These are phyloP conservation scores for Capromys pilorides DNA, from an alignment of 2,797 vertebrate genomes.

Conservation along the genomic window DNA sequence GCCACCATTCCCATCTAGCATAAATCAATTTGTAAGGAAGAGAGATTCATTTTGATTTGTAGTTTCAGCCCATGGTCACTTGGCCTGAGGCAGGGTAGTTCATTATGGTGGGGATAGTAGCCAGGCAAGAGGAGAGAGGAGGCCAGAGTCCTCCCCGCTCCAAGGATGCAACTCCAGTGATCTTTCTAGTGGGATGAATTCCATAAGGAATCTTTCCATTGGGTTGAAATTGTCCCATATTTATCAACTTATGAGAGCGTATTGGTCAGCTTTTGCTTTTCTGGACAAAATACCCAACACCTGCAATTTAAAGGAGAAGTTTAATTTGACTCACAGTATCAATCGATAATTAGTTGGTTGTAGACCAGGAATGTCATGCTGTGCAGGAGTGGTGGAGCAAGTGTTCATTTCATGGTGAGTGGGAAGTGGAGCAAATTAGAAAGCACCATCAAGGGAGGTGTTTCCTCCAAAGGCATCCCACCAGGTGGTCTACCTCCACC, in stretches of 20 bases:
- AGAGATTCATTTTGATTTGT: neutral
- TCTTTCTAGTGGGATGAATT: neutral
- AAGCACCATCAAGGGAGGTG: neutral
- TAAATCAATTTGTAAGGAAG: neutral
- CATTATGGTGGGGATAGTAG: neutral
- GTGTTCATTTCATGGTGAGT: neutral
- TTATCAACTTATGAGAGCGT: constrained; percentile 21
- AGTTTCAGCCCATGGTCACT: neutral
- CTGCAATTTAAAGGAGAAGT: neutral
- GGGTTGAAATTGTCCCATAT: constrained; percentile 1
- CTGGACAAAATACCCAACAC: neutral
- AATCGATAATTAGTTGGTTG: neutral
- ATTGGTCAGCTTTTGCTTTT: neutral
- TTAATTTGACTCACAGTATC: neutral
- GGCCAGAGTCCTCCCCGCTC: too few relatives aligned
- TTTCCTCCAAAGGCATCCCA: neutral
- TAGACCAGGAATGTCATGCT: neutral
- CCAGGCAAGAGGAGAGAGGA: neutral
- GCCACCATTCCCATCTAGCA: neutral
- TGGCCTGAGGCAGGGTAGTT: neutral
- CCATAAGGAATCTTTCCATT: neutral
- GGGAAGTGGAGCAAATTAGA: neutral
- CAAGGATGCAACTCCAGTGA: neutral
- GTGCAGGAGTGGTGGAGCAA: neutral
- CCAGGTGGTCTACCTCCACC: neutral